A percentile compares a stretch with the other conserved stretches of the same genome.
These are phyloP conservation scores for Heliconius nattereri DNA, from an alignment of 1,140 invertebrate species.

Conservation along the genomic window DNA sequence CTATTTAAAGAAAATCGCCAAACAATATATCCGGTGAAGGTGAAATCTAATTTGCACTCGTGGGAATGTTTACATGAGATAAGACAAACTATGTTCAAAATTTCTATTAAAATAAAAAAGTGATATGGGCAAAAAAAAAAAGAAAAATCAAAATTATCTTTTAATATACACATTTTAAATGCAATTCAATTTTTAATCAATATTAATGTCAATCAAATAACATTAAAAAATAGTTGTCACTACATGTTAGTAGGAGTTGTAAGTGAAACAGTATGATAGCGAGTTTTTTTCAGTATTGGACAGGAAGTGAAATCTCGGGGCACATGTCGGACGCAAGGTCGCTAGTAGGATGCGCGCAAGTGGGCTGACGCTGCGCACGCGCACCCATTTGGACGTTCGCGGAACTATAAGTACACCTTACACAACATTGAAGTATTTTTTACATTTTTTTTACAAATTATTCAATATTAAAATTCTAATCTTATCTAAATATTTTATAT, in stretches of 20 bases:
- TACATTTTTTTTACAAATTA: background rate
- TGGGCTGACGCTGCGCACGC: conserved; percentile 56
- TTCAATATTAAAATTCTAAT: background rate
- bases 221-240: background rate
- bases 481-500: background rate
- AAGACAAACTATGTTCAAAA: conserved; percentile 16
- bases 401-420: conserved; percentile 2
- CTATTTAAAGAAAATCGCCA: conserved; percentile 31
- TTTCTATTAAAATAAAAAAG: conserved; percentile 12
- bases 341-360: conserved; percentile 68
- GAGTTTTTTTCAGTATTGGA: conserved; percentile 30
- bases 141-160: background rate
- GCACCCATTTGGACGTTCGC: conserved; percentile 8
- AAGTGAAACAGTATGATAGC: conserved; percentile 7
- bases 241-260: background rate
- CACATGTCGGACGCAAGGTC: conserved; percentile 69
- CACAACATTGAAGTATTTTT: background rate
- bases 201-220: background rate
- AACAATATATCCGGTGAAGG: conserved; percentile 37
- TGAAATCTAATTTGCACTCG: conserved; percentile 29
- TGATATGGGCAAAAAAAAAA: background rate
- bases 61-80: conserved; percentile 30
- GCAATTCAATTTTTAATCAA: background rate
- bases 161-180: background rate
- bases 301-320: conserved; percentile 66